These are phyloP conservation scores for Capitulum mitella DNA, from an alignment of 2,888 invertebrate genomes.

Conservation along the genomic window DNA sequence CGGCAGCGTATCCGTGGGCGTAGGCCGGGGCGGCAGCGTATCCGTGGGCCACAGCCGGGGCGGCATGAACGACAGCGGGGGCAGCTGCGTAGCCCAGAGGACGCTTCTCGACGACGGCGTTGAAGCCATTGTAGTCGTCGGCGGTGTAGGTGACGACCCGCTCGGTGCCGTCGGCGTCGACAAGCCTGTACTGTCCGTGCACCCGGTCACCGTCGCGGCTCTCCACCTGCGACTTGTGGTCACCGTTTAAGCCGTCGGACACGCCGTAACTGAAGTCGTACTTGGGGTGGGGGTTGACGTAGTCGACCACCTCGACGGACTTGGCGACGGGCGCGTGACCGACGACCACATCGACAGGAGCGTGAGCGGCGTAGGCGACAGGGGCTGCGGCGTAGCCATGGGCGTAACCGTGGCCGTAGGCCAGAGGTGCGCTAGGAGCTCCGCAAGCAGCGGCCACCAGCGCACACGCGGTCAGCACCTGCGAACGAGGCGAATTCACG, in stretches of 20 bases:
- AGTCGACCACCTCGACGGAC: not conserved
- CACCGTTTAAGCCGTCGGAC: conserved; percentile 26
- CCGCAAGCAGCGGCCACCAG: not conserved
- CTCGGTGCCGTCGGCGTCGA: conserved; percentile 27
- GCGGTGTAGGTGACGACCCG: conserved; percentile 34
- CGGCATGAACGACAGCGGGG: conserved; percentile 26
- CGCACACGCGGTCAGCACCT: not conserved
- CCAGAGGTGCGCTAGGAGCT: conserved; percentile 7
- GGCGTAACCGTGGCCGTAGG: not conserved
- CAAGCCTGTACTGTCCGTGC: conserved; percentile 24
- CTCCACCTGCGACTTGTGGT: conserved; percentile 26
- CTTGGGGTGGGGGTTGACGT: conserved; percentile 24
- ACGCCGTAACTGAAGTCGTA: conserved; percentile 28
- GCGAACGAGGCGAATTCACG: too few species aligned
- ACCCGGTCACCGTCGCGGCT: conserved; percentile 28
- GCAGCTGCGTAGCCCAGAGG: conserved; percentile 35
- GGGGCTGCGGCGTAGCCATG: not conserved
- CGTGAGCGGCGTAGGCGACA: not conserved
- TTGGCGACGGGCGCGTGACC: conserved; percentile 6
- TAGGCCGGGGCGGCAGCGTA: not conserved
- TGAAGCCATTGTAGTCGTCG: conserved; percentile 35
- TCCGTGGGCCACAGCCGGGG: not conserved
- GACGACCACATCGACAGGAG: not conserved
- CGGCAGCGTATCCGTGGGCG: not conserved
- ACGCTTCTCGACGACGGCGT: conserved; percentile 36